Base-by-base conservation (phyloP, 2,797 vertebrate species). In the Scyliorhinus canicula region DNA sequence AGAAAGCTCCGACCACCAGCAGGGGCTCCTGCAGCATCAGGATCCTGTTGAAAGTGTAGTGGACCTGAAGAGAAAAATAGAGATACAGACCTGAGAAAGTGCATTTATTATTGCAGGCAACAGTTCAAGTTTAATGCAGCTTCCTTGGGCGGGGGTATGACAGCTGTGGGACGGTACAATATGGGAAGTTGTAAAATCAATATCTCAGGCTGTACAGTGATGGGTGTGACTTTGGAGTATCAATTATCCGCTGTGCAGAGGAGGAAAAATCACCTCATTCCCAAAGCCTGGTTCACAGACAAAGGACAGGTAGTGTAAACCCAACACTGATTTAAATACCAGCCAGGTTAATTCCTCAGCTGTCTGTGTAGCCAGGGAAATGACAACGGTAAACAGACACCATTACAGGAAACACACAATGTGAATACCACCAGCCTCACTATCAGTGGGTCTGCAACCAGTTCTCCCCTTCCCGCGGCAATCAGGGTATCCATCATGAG, bases 21-120 rank as follows among this genome's bases (percentile, higher is more conserved):
- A 99, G 97, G 84, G 99, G 99, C 96, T 99, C 99, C 96, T 99
- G 99, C 95, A 99, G 98, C 99, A 99, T 99, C 96, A 99, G 97
- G 96, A 99, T 98, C 97, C 98, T 99, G 96, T 99, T 99, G 97
- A 99, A 99, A 31, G 97, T 99, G 96, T 99, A 99, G 96, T 99
- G 98, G 96, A 99, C 97, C 99, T 99, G 96, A 40, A 44, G 82
- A 28, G 19, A 8, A 82, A 77, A 95, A 21, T 26, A 40, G 60
- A 28, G 35, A 52, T 2, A 90, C 86, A 90, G 21, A 16, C 57
- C 21, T 40, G 7, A 40, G 60, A 21, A 47, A 40, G 16, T 0
- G 19, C 35, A 12, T 11, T n/a, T 44, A 82, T 82, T 26, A 82
- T 26, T 82, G 40, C 57, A 65, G 57, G 2, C 40, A 63, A 65